Percentiles rank a stretch among this genome's conserved stretches.
These are phyloP conservation scores for Neodiprion fabricii DNA, from an alignment of 1,140 invertebrate genomes.

Conservation along the genomic window DNA sequence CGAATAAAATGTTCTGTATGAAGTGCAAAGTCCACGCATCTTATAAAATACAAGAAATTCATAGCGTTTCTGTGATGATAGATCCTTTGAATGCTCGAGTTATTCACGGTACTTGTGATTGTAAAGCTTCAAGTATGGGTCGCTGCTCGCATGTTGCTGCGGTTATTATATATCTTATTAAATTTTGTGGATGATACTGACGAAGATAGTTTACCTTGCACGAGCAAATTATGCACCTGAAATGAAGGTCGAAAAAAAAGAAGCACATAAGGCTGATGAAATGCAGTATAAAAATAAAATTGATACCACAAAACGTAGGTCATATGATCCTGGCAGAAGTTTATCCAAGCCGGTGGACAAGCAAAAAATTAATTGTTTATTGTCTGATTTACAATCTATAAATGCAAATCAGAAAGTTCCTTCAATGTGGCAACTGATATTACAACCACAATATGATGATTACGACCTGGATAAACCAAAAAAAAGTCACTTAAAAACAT, in stretches of 20 bases:
- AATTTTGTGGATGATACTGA: neutral
- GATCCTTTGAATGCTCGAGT: neutral
- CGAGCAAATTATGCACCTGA: no score
- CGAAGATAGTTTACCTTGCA: neutral
- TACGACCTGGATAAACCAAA: neutral
- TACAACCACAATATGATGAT: neutral
- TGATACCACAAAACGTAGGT: no score
- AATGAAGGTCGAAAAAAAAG: no score
- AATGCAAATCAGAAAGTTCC: neutral
- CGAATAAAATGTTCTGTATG: neutral
- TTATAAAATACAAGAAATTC: neutral
- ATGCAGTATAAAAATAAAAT: no score
- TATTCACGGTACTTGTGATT: conserved; percentile 12
- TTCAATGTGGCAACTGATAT: neutral
- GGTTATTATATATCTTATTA: conserved; percentile 13
- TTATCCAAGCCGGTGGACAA: no score
- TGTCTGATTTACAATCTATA: neutral
- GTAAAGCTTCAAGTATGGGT: conserved; percentile 21
- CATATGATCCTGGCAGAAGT: no score
- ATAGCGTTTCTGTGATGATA: conserved; percentile 16
- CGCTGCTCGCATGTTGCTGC: conserved; percentile 20
- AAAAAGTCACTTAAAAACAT: neutral
- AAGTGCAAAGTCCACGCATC: conserved; percentile 16
- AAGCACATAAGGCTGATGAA: no score
- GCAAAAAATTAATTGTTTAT: no score